These are phyloP conservation scores for Pristionchus exspectatus DNA, from an alignment of 2,888 invertebrate genomes.

Conservation along the genomic window DNA sequence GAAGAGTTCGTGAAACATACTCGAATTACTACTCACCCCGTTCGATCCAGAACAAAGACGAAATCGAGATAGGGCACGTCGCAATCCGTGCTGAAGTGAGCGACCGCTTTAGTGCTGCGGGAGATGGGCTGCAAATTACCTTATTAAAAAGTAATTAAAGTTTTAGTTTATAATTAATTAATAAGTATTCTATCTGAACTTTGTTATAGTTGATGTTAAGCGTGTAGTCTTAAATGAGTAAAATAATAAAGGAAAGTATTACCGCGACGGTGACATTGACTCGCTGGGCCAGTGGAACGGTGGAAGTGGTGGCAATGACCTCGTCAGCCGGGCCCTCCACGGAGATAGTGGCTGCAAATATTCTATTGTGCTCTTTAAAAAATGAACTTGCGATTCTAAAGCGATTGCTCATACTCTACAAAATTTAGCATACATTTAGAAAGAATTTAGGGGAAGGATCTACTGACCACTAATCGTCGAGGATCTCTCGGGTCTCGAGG, in stretches of 20 bases:
- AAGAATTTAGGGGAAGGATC: not conserved
- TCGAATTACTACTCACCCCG: not conserved
- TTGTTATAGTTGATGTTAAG: too few species aligned
- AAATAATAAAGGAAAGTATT: not conserved
- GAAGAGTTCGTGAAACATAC: too few species aligned
- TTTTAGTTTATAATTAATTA: too few species aligned
- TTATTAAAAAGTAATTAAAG: not conserved
- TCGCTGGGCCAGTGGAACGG: not conserved
- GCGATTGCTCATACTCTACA: not conserved
- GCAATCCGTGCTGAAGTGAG: constrained; percentile 37
- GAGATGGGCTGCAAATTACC: not conserved
- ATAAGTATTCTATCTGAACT: too few species aligned
- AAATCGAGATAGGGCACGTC: constrained; percentile 53
- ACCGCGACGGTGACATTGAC: constrained; percentile 29
- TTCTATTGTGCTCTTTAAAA: not conserved
- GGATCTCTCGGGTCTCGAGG: constrained; percentile 4
- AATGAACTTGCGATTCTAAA: not conserved
- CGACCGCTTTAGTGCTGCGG: not conserved
- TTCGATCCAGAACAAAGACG: constrained; percentile 50
- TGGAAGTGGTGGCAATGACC: not conserved
- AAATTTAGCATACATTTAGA: not conserved
- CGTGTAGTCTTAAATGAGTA: too few species aligned
- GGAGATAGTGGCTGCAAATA: constrained; percentile 16
- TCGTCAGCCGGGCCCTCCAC: constrained; percentile 9
- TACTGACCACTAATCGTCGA: constrained; percentile 2